Evolutionary conservation across 1,140 invertebrate species (phyloP).

Genomic region (Trichonephila clavata): DNA sequence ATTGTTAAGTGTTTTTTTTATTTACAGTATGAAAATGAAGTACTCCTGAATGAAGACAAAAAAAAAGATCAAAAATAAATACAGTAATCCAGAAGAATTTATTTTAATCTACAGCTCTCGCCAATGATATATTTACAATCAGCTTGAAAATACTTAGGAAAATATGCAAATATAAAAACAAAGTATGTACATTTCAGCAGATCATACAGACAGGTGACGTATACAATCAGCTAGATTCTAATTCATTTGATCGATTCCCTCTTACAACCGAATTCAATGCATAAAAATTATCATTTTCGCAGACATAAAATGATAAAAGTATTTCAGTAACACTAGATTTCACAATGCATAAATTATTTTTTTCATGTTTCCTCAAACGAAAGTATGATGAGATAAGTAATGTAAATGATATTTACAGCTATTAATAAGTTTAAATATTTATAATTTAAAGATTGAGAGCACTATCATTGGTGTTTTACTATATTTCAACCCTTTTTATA

Average conservation of each 20-base stretch:
- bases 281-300: neutral
- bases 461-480: too few relatives aligned
- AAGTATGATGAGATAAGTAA: too few relatives aligned
- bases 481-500: too few relatives aligned
- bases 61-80: neutral
- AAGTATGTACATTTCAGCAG: neutral
- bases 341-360: neutral
- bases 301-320: neutral
- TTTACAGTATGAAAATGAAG: too few relatives aligned
- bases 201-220: neutral
- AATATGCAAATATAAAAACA: constrained; percentile 1
- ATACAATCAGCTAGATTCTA: neutral
- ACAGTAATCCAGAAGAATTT: neutral
- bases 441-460: too few relatives aligned
- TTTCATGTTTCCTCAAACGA: too few relatives aligned
- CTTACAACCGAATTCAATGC: neutral
- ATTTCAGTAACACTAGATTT: neutral
- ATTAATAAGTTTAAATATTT: too few relatives aligned
- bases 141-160: constrained; percentile 1
- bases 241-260: neutral
- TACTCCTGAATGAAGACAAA: neutral
- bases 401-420: too few relatives aligned
- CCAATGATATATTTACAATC: constrained; percentile 6
- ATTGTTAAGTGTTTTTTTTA: too few relatives aligned
- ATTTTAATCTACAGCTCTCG: neutral